A percentile compares a stretch with the other conserved stretches of the same genome.
Evolutionary conservation across 1,140 invertebrate species (phyloP).

Genomic region (Pemphigus obesinymphae): DNA sequence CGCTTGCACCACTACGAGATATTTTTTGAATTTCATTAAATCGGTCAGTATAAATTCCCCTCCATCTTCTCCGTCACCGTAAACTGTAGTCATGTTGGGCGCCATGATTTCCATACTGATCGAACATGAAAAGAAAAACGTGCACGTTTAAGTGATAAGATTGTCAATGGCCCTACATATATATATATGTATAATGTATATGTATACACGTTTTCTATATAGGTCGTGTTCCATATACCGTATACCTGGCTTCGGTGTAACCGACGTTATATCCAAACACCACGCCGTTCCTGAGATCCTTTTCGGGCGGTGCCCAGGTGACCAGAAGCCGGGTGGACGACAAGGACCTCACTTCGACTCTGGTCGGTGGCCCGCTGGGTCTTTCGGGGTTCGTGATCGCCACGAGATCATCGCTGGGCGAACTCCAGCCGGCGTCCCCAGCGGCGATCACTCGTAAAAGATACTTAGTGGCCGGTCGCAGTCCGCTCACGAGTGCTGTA

Average conservation of each 20-base stretch:
- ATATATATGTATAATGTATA: too few relatives aligned
- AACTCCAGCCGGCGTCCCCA: constrained; percentile 68
- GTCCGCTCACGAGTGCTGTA: constrained; percentile 61
- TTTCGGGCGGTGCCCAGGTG: constrained; percentile 67
- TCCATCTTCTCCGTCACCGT: constrained; percentile 63
- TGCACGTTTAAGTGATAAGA: too few relatives aligned
- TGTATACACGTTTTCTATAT: too few relatives aligned
- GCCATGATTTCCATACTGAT: constrained; percentile 23
- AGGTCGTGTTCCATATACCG: too few relatives aligned
- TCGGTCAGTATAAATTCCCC: constrained; percentile 62
- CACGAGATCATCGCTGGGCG: constrained; percentile 63
- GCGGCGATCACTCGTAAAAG: constrained; percentile 69
- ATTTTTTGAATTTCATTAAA: constrained; percentile 71
- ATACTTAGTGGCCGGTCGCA: constrained; percentile 75
- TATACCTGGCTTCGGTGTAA: constrained; percentile 50
- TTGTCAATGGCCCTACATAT: too few relatives aligned
- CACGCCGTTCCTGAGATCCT: constrained; percentile 66
- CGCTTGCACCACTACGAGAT: constrained; percentile 75
- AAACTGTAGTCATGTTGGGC: constrained; percentile 65
- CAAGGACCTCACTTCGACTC: constrained; percentile 64
- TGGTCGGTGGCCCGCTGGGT: constrained; percentile 68
- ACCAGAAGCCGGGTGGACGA: constrained; percentile 72
- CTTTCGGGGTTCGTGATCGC: constrained; percentile 72
- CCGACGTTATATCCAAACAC: constrained; percentile 68
- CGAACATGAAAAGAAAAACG: too few relatives aligned